phyloP scores from a whole-genome alignment of 2,888 invertebrate genomes.

The Maniola hyperantus region DNA sequence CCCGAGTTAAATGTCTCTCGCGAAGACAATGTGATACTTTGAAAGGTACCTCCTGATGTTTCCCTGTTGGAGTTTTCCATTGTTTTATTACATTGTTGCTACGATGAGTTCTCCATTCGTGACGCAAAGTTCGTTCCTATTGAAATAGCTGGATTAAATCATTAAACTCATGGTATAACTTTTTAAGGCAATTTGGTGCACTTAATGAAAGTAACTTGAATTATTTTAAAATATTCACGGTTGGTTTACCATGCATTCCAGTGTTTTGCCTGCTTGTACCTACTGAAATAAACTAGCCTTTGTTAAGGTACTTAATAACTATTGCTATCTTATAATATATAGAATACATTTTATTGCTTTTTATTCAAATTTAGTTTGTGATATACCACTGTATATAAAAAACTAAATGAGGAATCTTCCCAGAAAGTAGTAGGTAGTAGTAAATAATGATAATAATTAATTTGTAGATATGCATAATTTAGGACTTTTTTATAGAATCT shows the following conservation, averaged over 20 bases:
- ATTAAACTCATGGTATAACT: constrained; percentile 6
- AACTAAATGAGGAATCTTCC: no score
- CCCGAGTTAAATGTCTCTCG: constrained; percentile 57
- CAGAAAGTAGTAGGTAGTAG: no score
- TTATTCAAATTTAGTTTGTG: neutral
- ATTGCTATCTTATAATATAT: no score
- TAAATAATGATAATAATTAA: no score
- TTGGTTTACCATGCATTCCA: no score
- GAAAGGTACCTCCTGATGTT: constrained; percentile 53
- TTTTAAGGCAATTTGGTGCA: neutral
- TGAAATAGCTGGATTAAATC: constrained; percentile 7
- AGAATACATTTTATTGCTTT: neutral
- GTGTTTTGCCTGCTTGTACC: no score
- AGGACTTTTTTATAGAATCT: no score
- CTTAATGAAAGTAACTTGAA: neutral
- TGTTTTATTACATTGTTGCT: constrained; percentile 49
- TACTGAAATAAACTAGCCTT: no score
- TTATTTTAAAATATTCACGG: no score
- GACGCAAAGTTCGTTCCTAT: constrained; percentile 20
- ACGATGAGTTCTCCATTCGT: constrained; percentile 15
- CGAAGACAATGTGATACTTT: constrained; percentile 59
- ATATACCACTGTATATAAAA: no score
- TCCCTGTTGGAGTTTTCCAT: constrained; percentile 50
- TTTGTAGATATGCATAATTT: neutral
- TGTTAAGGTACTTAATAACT: no score